Evolutionary conservation across 2,113 vertebrate genomes (phyloP).

Genomic region (Sebastes fasciatus): DNA sequence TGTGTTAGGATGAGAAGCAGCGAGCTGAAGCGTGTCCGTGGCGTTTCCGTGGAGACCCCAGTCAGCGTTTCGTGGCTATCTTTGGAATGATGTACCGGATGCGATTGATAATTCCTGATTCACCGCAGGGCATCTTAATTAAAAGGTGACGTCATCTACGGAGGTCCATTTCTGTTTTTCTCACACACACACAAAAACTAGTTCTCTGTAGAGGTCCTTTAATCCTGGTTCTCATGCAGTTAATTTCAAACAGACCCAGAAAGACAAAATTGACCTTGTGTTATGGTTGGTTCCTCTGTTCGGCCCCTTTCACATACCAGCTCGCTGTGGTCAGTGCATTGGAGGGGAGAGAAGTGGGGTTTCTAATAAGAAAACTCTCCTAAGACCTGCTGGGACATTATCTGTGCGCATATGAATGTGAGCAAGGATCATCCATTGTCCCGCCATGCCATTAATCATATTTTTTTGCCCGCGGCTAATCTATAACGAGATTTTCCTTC

Average conservation of each 20-base stretch:
- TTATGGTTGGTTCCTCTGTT: not conserved
- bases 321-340: conserved; percentile 6
- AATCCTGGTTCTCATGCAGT: not conserved
- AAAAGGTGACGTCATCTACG: not conserved
- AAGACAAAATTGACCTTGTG: conserved; percentile 13
- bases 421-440: conserved; percentile 44
- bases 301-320: not conserved
- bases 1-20: conserved; percentile 3
- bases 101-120: conserved; percentile 18
- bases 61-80: conserved; percentile 41
- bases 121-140: not conserved
- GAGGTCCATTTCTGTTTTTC: not conserved
- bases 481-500: conserved; percentile 71
- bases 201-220: not conserved
- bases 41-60: conserved; percentile 43
- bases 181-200: not conserved
- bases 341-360: not conserved
- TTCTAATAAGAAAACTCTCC: conserved; percentile 46
- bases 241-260: not conserved
- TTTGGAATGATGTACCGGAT: not conserved
- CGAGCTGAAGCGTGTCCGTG: conserved; percentile 22
- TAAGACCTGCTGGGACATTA: conserved; percentile 47
- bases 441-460: conserved; percentile 54
- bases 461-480: conserved; percentile 61
- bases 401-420: conserved; percentile 26